phyloP scores from a whole-genome alignment of 2,113 vertebrate genomes.

The Gallinago jamesoni region DNA sequence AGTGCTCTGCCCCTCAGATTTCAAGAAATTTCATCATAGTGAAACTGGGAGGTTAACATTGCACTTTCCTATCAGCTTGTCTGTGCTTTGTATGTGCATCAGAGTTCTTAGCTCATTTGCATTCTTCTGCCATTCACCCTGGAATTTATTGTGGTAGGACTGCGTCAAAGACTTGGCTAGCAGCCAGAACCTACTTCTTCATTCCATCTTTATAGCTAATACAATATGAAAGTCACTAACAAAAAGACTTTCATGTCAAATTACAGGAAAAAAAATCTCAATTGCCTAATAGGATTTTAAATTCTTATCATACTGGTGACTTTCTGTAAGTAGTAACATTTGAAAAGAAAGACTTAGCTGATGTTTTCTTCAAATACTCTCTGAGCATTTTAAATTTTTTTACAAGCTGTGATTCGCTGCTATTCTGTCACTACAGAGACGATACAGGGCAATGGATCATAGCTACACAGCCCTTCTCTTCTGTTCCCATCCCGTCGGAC shows the following conservation, averaged over 20 bases:
- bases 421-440: not conserved
- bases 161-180: conserved; percentile 8
- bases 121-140: conserved; percentile 18
- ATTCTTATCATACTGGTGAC: conserved; percentile 50
- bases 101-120: not conserved
- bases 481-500: not conserved
- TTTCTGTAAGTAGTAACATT: conserved; percentile 45
- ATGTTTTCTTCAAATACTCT: conserved; percentile 28
- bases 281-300: conserved; percentile 62
- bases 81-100: not conserved
- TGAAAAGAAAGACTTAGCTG: conserved; percentile 39
- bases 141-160: conserved; percentile 15
- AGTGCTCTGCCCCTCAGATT: not conserved
- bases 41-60: not conserved
- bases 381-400: not conserved
- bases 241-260: conserved; percentile 64
- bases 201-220: conserved; percentile 38
- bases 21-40: not conserved
- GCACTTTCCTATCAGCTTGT: not conserved
- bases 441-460: not conserved
- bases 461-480: not conserved
- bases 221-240: conserved; percentile 61
- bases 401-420: not conserved
- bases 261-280: conserved; percentile 37
- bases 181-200: conserved; percentile 32